Evolutionary conservation across 2,113 vertebrate species (phyloP), one percentile per base, ranked within the genome.

Genomic region (Ctenomys sociabilis): DNA sequence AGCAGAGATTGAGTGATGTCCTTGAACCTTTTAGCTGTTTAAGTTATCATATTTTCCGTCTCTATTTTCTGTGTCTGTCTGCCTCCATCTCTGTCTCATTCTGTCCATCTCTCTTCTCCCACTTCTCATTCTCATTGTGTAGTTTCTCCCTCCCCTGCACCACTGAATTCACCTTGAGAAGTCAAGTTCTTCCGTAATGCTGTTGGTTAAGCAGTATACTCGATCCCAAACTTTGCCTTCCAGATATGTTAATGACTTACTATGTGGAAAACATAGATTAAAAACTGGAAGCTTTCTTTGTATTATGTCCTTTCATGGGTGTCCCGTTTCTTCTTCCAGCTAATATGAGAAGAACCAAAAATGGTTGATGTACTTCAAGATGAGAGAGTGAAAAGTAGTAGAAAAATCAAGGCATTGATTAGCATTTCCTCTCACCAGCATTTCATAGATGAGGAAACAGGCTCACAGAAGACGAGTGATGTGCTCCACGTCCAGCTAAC

Each of bases 81-180:
- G 2, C 35, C 0, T 43, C 4, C 3, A 3, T 28, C 2, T 66
- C 0, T 40, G 3, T 6, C 5, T 37, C 3, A 8, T 6, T 57
- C 7, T 40, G 12, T 63, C 70, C 43, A 52, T 32, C 28, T 45
- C 37, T 43, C 5, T 85, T 10, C 61, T 11, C 30, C 40, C 10
- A 22, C 17, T 21, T 49, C 30, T 32, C 32, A 3, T 19, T 45
- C 13, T 59, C 24, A 32, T 32, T 66, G 72, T 28, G 73, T 68
- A 22, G 32, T 75, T 90, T 66, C 22, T 43, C 84, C 22, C 22
- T 84, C 30, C 54, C 16, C 49, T 68, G 9, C 14, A 87, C 4
- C 30, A 66, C 7, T n/a, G 28, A 57, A 49, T 85, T 8, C 6
- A 89, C 45, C 4, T 6, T 22, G 13, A 19, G 22, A 92, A 59